Percentiles rank a stretch among this genome's conserved stretches.
Evolutionary conservation across 2,888 invertebrate species (phyloP).

Genomic region (Masnerella sp.): DNA sequence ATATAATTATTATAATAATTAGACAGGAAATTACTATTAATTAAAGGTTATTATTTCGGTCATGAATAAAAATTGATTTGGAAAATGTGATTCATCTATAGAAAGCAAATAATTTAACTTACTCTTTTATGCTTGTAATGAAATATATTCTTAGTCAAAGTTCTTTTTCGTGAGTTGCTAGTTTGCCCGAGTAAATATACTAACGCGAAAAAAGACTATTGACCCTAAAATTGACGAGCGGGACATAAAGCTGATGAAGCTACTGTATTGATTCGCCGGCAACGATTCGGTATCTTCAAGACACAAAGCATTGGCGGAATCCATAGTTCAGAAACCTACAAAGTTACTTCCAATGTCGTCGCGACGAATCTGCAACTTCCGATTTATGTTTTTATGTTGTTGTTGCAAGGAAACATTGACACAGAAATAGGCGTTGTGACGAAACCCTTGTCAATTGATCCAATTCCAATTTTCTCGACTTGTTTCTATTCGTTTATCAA

Average conservation of each 20-base stretch:
- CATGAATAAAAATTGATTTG: too few relatives aligned
- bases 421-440: too few relatives aligned
- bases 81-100: too few relatives aligned
- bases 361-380: conserved; percentile 23
- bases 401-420: conserved; percentile 7
- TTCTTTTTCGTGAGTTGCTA: too few relatives aligned
- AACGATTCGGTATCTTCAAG: conserved; percentile 44
- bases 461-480: neutral
- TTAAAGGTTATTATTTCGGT: too few relatives aligned
- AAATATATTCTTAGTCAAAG: too few relatives aligned
- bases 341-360: conserved; percentile 39
- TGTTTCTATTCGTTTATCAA: neutral
- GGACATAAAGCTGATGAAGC: too few relatives aligned
- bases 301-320: conserved; percentile 44
- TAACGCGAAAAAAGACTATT: conserved; percentile 32
- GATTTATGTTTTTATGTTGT: conserved; percentile 8
- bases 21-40: too few relatives aligned
- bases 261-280: conserved; percentile 68
- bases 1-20: too few relatives aligned
- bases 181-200: too few relatives aligned
- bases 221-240: neutral
- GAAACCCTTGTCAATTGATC: conserved; percentile 4
- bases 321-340: conserved; percentile 54
- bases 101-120: too few relatives aligned
- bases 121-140: too few relatives aligned